phyloP scores from a whole-genome alignment of 2,797 vertebrate genomes.

The Sciurus carolinensis region DNA sequence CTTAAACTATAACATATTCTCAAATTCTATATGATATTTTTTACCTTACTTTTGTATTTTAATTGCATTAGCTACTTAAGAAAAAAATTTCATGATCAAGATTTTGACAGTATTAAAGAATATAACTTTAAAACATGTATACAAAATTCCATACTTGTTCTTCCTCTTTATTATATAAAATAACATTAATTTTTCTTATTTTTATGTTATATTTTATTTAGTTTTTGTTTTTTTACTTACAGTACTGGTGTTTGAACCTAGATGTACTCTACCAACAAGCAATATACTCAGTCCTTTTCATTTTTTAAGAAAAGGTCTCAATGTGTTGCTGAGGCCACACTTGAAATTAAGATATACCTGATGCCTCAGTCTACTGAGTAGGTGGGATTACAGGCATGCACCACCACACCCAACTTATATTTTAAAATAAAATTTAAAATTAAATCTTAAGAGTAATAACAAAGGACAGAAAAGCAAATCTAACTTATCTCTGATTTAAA shows the following conservation, averaged over 20 bases:
- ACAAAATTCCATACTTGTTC: not conserved
- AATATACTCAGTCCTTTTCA: too few species aligned
- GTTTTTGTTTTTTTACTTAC: not conserved
- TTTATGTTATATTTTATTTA: not conserved
- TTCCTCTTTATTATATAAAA: not conserved
- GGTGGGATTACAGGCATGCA: too few species aligned
- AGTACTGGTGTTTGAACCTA: too few species aligned
- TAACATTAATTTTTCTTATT: not conserved
- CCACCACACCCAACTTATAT: not conserved
- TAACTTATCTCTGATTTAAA: slow-evolving; percentile 32
- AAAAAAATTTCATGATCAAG: slow-evolving; percentile 9
- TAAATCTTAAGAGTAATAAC: not conserved
- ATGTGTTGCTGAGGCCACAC: too few species aligned
- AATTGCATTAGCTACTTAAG: slow-evolving; percentile 17
- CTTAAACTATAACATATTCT: not conserved
- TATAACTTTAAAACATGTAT: slow-evolving; percentile 39
- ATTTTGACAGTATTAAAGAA: slow-evolving; percentile 40
- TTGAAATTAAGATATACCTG: too few species aligned
- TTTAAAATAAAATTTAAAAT: slow-evolving; percentile 53
- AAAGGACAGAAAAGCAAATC: slow-evolving; percentile 32
- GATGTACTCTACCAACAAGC: too few species aligned
- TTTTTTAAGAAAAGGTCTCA: too few species aligned
- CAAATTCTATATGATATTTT: not conserved
- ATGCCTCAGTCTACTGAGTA: too few species aligned
- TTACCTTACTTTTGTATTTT: slow-evolving; percentile 32